Evolutionary conservation across 2,113 vertebrate species (phyloP), one percentile per base, ranked within the genome.

Genomic region (Phycodurus eques): DNA sequence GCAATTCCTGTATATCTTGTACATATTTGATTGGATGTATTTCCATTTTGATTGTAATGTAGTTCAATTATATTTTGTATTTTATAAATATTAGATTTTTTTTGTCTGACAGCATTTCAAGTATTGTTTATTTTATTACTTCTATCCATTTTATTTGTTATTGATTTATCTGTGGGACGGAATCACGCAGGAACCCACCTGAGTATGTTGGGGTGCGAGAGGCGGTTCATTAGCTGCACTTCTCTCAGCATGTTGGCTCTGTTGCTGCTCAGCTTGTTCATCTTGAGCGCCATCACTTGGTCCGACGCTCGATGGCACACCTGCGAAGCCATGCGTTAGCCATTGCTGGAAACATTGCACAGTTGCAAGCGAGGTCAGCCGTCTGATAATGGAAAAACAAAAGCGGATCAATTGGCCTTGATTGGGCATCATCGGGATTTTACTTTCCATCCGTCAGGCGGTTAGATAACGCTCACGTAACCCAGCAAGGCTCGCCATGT

Each of bases 271-370:
- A 96, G 86, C 2, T 92, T 98, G 92, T 99, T 99, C 97, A 98
- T 99, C 93, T 99, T 99, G 86, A 99, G 92, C 79, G 97, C 97
- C 97, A 99, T 99, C 22, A 99, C 94, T 80, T 99, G 97, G 87
- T 94, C 96, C 54, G 97, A 96, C 72, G 94, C 94, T 87, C 93
- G 93, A 85, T 99, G 97, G 44, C 94, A 93, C 47, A 99, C 97
- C 97, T 99, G 87, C 0, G 80, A 83, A 69, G 80, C 47, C 81
- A 43, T 33, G 11, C 15, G n/a, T 22, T 15, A 15, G 22, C 42
- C 17, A n/a, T 72, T n/a, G 67, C 11, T 54, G 47, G 33, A 59
- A 60, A 79, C 35, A 69, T 15, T 74, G 39, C 0, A 2, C 14
- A 1, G 14, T 17, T 33, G 31, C 15, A 17, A 35, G 57, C 57